Base-by-base conservation (phyloP, 2,797 vertebrate species). In the Ataeniobius toweri region DNA sequence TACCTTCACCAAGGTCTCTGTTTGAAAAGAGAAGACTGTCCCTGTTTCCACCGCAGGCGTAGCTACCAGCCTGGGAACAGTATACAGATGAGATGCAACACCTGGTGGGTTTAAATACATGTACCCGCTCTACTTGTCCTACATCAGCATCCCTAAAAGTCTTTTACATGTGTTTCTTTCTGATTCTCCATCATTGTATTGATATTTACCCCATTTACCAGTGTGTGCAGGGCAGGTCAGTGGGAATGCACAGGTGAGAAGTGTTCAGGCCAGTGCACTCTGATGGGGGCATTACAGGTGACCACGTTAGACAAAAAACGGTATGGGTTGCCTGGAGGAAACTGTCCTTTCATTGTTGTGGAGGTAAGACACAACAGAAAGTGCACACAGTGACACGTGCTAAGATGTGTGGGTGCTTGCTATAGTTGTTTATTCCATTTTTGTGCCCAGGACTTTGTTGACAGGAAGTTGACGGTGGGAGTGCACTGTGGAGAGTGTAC, bases 231-330 rank as follows among this genome's bases (percentile, higher is more conserved):
- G 78, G 94, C 93, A 0, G 96, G 97, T 0, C 95, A 83, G 77
- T 98, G 98, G 98, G 91, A 89, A 65, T 99, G 97, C 41, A 92
- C 95, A 1, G 91, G 83, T 80, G 95, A 96, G 77, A 96, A 71
- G 24, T 98, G 98, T 36, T 93, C 96, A 0, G 95, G 95, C 0
- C 96, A 97, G 87, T 98, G 97, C 58, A 77, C 81, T 0, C 87
- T 98, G 67, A 92, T 96, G 12, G 96, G 96, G 0, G 92, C 94
- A 0, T 86, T 94, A 4, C 97, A 98, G 83, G 95, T 97, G 71
- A 74, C 94, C 84, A 99, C 97, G n/a, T 98, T 98, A 16, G 97
- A 98, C 83, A 93, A 93, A 85, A 97, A 94, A 87, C 94, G 94
- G 82, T 98, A 96, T 87, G 94, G 94, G 0, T 94, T 97, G 39